Conservation (phyloP, 2,797 vertebrate genomes). For the Phoeniculus purpureus region DNA sequence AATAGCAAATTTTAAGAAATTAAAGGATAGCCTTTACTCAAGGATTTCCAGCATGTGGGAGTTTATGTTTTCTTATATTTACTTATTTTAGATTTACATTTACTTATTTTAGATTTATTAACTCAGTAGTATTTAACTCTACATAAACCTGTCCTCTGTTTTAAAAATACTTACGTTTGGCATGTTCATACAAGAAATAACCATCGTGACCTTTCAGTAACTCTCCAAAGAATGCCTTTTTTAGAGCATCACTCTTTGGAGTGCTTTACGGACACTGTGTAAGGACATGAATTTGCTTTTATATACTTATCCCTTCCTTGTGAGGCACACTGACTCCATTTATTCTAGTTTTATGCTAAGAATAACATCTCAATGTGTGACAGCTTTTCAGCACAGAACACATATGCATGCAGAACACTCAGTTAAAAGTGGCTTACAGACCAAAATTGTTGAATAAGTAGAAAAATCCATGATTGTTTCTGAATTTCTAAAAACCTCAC, state of each 20-base stretch:
- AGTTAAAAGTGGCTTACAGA: background rate
- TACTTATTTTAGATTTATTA: background rate
- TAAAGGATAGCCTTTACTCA: background rate
- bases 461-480: background rate
- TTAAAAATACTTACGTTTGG: background rate
- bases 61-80: background rate
- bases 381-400: background rate
- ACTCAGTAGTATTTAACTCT: background rate
- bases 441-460: background rate
- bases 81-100: background rate
- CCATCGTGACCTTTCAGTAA: background rate
- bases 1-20: background rate
- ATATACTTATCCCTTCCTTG: background rate
- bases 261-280: accelerated
- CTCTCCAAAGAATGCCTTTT: background rate
- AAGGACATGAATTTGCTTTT: background rate
- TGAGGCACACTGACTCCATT: background rate
- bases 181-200: background rate
- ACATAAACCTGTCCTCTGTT: background rate
- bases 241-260: background rate
- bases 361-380: background rate
- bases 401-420: background rate
- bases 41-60: background rate
- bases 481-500: background rate
- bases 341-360: background rate